These are phyloP conservation scores for Amia ocellicauda DNA, from an alignment of 2,113 vertebrate genomes.

Conservation along the genomic window DNA sequence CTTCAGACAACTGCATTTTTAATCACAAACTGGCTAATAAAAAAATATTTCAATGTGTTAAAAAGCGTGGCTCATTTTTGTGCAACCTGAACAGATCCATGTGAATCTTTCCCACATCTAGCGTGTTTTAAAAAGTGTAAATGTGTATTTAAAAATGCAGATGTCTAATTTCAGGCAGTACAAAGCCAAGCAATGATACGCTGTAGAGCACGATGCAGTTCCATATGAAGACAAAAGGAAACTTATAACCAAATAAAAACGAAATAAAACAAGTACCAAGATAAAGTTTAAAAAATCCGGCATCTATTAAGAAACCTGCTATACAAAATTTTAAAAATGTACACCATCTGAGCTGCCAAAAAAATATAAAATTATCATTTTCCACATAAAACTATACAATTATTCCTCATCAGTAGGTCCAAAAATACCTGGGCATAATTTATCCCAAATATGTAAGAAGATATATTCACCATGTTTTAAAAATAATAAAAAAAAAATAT, in stretches of 20 bases:
- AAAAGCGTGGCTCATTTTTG: conserved; percentile 10
- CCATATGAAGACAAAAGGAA: conserved; percentile 20
- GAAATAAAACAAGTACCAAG: conserved; percentile 69
- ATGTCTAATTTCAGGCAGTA: conserved; percentile 33
- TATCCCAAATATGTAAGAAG: conserved; percentile 68
- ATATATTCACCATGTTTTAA: conserved; percentile 73
- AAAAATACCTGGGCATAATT: conserved; percentile 62
- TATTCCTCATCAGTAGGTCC: conserved; percentile 76
- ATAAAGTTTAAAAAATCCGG: conserved; percentile 70
- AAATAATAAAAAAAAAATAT: conserved; percentile 68
- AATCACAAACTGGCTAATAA: no score
- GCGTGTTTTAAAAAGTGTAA: neutral
- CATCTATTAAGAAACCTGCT: conserved; percentile 79
- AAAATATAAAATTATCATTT: conserved; percentile 80
- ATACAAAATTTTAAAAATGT: conserved; percentile 86
- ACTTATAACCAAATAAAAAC: conserved; percentile 51
- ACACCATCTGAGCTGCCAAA: conserved; percentile 97
- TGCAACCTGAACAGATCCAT: neutral
- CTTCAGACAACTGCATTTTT: conserved; percentile 33
- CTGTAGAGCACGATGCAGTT: conserved; percentile 35
- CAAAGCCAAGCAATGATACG: conserved; percentile 42
- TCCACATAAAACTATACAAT: conserved; percentile 84
- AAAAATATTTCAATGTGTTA: no score
- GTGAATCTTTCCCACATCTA: conserved; percentile 12
- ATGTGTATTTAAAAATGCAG: conserved; percentile 34